Percentiles rank a stretch among this genome's conserved stretches.
phyloP scores from a whole-genome alignment of 2,113 vertebrate species.

The Martes martes region DNA sequence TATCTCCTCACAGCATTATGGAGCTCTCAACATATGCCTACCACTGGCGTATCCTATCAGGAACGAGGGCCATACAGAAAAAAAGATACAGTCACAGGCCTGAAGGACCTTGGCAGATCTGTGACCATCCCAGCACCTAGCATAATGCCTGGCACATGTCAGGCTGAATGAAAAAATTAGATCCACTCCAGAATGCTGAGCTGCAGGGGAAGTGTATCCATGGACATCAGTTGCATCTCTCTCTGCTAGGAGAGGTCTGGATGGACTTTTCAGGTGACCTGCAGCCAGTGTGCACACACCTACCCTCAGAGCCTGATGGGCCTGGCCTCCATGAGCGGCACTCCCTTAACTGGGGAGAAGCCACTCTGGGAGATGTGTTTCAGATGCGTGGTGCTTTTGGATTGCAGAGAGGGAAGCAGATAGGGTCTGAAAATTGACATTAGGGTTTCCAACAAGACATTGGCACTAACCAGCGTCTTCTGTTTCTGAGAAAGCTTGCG shows the following conservation, averaged over 20 bases:
- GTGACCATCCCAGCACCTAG: neutral
- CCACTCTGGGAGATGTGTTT: neutral
- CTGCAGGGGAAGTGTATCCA: neutral
- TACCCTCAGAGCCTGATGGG: neutral
- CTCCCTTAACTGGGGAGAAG: neutral
- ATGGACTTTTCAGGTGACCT: neutral
- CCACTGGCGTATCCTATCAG: neutral
- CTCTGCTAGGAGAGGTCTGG: neutral
- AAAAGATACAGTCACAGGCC: neutral
- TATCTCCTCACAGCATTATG: neutral
- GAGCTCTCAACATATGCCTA: neutral
- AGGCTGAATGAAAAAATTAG: neutral
- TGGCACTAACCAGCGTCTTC: slow-evolving; percentile 66
- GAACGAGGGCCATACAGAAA: neutral
- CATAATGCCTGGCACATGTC: neutral
- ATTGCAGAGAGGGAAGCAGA: neutral
- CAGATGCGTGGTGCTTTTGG: neutral
- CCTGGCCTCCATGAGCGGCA: neutral
- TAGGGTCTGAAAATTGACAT: neutral
- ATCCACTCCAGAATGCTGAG: neutral
- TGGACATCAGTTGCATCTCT: neutral
- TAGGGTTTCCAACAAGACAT: neutral
- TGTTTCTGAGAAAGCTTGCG: slow-evolving; percentile 39
- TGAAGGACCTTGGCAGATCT: neutral
- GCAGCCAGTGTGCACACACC: neutral